Evolutionary conservation across 2,113 vertebrate genomes (phyloP), one percentile per base, ranked within the genome.

Genomic region (Paralichthys olivaceus): DNA sequence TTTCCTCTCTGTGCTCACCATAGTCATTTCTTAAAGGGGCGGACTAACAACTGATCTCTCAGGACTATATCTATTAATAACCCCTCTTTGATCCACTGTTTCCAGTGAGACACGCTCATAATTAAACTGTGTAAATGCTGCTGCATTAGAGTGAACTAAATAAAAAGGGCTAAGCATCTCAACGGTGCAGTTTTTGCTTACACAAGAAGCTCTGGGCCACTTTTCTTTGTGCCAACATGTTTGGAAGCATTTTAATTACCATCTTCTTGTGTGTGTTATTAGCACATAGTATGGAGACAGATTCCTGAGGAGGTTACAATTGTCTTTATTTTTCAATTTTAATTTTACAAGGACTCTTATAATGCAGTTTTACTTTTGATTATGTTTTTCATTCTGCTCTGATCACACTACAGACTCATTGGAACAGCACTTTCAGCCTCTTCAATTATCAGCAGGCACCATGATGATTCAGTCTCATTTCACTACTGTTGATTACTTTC

Each of bases 21-120:
- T 3, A 3, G 6, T 55, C 63, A 86, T 75, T 58, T 58, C 60
- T 87, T 75, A 47, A 75, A 80, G 78, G 61, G 40, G 75, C 32
- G 9, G 49, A 64, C 79, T 85, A 85, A 88, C 74, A 77, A 66
- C 75, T 70, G 67, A 81, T 87, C 79, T 90, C 77, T 22, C 54
- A 79, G 71, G 81, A 78, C 57, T 59, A 17, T 75, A 79, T 79
- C 81, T 78, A 87, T 86, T 88, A 91, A 91, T 85, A 88, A 79
- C 32, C 61, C 68, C 75, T 86, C 63, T 76, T 69, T 56, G 20
- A 72, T 57, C 56, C 78, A 43, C 64, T 43, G 72, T 79, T 83
- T 65, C 85, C 81, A 25, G 51, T 47, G 85, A 85, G 79, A 81
- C 61, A 22, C 60, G 7, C 79, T 84, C 73, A 69, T 90, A 90